Percentiles rank a stretch among this genome's conserved stretches.
Conservation (phyloP, 2,113 vertebrate genomes). For the Numida meleagris region DNA sequence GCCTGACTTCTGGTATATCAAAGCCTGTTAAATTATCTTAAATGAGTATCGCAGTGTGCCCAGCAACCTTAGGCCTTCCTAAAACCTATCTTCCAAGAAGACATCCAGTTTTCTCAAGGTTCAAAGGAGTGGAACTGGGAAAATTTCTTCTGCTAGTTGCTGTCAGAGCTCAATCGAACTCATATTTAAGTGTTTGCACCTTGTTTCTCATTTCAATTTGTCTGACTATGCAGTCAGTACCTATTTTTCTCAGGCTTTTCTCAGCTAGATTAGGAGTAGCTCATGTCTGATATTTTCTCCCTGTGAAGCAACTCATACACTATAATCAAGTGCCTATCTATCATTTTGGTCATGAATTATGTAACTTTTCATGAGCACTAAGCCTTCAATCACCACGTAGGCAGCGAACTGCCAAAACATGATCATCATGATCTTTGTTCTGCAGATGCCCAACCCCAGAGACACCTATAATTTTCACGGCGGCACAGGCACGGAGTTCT, state of each 20-base stretch:
- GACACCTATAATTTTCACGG: conserved; percentile 53
- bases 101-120: neutral
- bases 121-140: neutral
- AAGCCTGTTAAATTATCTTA: neutral
- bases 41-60: neutral
- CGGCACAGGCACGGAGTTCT: conserved; percentile 30
- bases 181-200: conserved; percentile 41
- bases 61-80: neutral
- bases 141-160: conserved; percentile 28
- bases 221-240: conserved; percentile 2
- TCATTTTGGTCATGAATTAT: conserved; percentile 70
- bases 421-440: conserved; percentile 42
- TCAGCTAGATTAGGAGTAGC: conserved; percentile 37
- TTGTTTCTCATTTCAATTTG: conserved; percentile 58
- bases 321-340: conserved; percentile 69
- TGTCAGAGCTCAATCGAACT: conserved; percentile 23
- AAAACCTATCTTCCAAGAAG: conserved; percentile 16
- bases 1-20: neutral
- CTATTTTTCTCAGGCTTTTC: conserved; percentile 54
- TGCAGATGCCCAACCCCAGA: conserved; percentile 47
- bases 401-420: conserved; percentile 69
- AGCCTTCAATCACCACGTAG: conserved; percentile 37
- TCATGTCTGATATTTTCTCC: conserved; percentile 60
- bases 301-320: conserved; percentile 57
- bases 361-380: conserved; percentile 50